Base-by-base conservation (phyloP, 2,113 vertebrate species). In the Marcusenius ussheri region DNA sequence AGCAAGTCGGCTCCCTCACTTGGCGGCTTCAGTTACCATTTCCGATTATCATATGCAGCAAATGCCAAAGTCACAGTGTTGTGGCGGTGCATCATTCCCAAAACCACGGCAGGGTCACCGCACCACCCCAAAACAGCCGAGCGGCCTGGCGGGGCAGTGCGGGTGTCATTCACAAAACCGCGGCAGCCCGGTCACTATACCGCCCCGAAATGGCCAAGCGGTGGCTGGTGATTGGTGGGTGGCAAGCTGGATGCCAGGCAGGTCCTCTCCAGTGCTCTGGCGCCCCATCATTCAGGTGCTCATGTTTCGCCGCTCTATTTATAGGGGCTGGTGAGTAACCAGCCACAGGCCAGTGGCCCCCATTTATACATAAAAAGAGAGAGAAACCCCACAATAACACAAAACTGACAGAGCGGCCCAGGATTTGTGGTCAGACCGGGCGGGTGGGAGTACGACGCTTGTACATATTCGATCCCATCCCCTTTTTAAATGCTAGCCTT, bases 301-400 rank as follows among this genome's bases (percentile, higher is more conserved):
- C 88, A 93, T 93, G 53, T 94, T 94, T 93, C 93, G 92, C 89
- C 35, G 47, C 53, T 90, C 94, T 96, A 96, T 96, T 96, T 95
- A 96, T 96, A 96, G 95, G 94, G 91, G 93, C 94, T 95, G 95
- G 95, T 94, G 83, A 93, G 93, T 90, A 66, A 94, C 94, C 94
- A 95, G 93, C 93, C 91, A 3, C 93, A 93, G 94, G 93, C 92
- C 94, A 93, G 80, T 45, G 93, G 80, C 90, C 66, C 42, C 27
- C 13, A 88, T 46, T 88, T 46, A 45, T n/a, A n/a, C 6, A 31
- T 17, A 21, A 13, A 42, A 15, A 66, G n/a, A 39, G 74, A 21
- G 42, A 17, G 21, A 21, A 86, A 31, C 27, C 35, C 9, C 45
- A 47, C 10, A 50, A 70, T 19, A 42, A 90, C 21, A 47, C 53